Evolutionary conservation across 2,113 vertebrate species (phyloP), one percentile per base, ranked within the genome.

Genomic region (Phyllopteryx taeniolatus): DNA sequence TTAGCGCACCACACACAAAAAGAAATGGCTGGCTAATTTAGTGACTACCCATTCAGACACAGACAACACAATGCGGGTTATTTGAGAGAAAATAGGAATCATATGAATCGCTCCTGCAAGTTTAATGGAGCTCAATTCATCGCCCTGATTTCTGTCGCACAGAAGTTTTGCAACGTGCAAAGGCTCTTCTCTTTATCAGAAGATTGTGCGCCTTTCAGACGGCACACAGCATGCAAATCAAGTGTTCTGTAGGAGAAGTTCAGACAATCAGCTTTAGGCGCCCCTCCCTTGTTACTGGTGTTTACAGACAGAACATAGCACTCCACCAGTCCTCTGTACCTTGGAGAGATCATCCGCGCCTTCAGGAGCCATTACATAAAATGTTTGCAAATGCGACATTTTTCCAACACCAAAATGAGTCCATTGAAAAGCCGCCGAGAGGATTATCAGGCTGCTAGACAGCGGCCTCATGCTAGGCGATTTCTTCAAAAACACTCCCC

Each of bases 121-220:
- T 85, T 82, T 68, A 80, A 85, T 69, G 31, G n/a, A 44, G 71
- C 74, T 81, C 67, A 46, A 67, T 83, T 77, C 73, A 85, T 84
- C 76, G 76, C 59, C 71, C n/a, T 39, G 0, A 4, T 72, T 81
- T 78, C 8, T 62, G 61, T 67, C n/a, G 2, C 67, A 42, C 43
- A 66, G 11, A 78, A 64, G 54, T 67, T 64, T 31, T 13, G 27
- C 42, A 61, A 53, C 3, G 4, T 19, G 66, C 67, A 61, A 80
- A 57, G 64, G 68, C 67, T 75, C 74, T 70, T 67, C 51, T 82
- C 66, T 70, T 60, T 76, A 67, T 72, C 53, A 85, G 78, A 87
- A 75, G 75, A 84, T 77, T 53, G 46, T 74, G 67, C 57, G 76
- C 71, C 63, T 79, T 71, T 59, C 64, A 68, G 67, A 76, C 61